Base-by-base conservation (phyloP, 2,113 vertebrate species). In the Calcarius ornatus region DNA sequence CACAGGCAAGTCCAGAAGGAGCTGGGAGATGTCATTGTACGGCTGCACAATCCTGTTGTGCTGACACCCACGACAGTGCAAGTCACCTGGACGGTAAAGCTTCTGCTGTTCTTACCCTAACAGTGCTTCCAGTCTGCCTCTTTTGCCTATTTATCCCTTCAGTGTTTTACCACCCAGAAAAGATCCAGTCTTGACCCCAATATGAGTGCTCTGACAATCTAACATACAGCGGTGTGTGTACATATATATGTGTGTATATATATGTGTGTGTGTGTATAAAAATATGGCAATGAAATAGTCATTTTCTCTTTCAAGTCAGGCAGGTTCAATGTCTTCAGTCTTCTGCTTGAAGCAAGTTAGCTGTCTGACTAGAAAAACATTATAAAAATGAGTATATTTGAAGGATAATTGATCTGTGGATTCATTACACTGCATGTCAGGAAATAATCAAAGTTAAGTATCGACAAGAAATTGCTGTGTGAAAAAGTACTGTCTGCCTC, bases 1-100 rank as follows among this genome's bases (percentile, higher is more conserved):
- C 99, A 99, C 94, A 98, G 99, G 61, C 99, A 99, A n/a, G 99
- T 99, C 3, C 99, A 99, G 97, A 99, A 99, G 68, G 99, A 99
- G 51, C 98, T 99, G 5, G 99, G 99, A 4, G 99, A 99, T 4
- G 99, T 99, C 88, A 98, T 99, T 54, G 98, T 99, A 30, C 98
- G 99, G 15, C 97, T 99, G 28, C 99, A 99, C 83, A 99, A 98
- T 92, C 99, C 99, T 6, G 98, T 99, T 60, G 99, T 99, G 27
- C 95, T 99, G 92, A 99, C 99, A 38, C 99, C 99, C 56, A 99
- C 99, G 1, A 98, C 98, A 12, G 98, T 99, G 89, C 99, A 99
- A 96, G 99, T 99, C 96, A 99, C 99, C 5, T 99, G 99, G 99
- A 99, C 98, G 48, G 99, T 99, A 98, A 99, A 98, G 94, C 38